Evolutionary conservation across 1,140 invertebrate species (phyloP), one percentile per base, ranked within the genome.

Genomic region (Dysdera silvatica): DNA sequence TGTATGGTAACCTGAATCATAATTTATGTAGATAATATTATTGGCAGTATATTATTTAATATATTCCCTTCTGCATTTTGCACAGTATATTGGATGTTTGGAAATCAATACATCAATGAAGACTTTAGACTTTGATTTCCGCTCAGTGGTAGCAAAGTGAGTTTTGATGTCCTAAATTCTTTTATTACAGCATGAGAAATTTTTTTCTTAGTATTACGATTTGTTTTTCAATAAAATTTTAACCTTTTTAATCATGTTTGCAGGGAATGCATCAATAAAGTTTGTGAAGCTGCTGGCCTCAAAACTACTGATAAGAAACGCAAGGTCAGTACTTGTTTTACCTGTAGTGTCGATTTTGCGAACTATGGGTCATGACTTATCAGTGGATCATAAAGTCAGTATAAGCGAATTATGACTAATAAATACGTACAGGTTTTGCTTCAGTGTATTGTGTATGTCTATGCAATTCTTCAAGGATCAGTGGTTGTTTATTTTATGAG

Each of bases 51-150:
- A 28, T 12, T 6, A 2, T 53, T 20, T 56, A 41, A 41, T 18
- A 18, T 54, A 35, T 41, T 59, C 41, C 58, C 65, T 47, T 41
- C 6, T 61, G 48, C 8, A 43, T 58, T 3, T 64, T 57, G n/a
- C n/a, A 51, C 80, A 95, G 88, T 96, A 96, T 72, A 91, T 96
- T 77, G 94, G 93, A 33, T 95, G 89, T 74, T 79, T 96, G 69
- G 90, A 95, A 80, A 88, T 97, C 32, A 86, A 91, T 72, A 91
- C 90, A 51, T 96, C 93, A n/a, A 98, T 98, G 94, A 96, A 95
- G 79, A 87, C 86, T 71, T 80, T 98, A 69, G 92, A 97, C 79
- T 97, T 96, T 82, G 91, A 95, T 72, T 95, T 92, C 48, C 84
- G 95, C 77, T 95, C 93, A 61, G 84, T 86, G 74, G 86, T 97